Percentiles rank a stretch among this genome's conserved stretches.
Conservation (phyloP, 2,888 invertebrate genomes). For the Drosophila yooni region DNA sequence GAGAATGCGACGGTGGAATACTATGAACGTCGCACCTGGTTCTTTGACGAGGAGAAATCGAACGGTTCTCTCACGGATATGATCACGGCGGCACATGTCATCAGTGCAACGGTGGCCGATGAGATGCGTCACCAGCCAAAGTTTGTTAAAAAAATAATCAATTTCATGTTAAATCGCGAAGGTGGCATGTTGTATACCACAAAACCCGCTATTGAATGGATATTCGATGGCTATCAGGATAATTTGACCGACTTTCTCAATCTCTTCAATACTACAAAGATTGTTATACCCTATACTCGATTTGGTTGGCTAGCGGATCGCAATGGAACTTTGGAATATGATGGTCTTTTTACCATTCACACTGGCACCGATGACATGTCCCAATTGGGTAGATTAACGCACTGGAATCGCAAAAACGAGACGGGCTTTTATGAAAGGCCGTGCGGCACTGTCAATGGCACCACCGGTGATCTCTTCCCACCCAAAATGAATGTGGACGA, state of each 20-base stretch:
- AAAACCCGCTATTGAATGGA: slow-evolving; percentile 88
- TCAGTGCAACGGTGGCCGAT: slow-evolving; percentile 89
- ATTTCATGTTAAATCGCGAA: slow-evolving; percentile 86
- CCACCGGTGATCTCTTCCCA: slow-evolving; percentile 93
- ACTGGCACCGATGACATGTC: slow-evolving; percentile 89
- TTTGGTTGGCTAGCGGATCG: slow-evolving; percentile 95
- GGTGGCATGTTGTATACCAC: slow-evolving; percentile 86
- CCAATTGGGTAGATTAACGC: slow-evolving; percentile 88
- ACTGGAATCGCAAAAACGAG: slow-evolving; percentile 88
- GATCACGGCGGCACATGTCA: slow-evolving; percentile 91
- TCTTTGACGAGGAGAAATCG: slow-evolving; percentile 89
- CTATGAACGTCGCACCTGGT: slow-evolving; percentile 90
- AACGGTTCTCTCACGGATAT: slow-evolving; percentile 89
- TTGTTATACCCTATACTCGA: slow-evolving; percentile 89
- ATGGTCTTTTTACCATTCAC: slow-evolving; percentile 91
- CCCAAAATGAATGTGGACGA: slow-evolving; percentile 86
- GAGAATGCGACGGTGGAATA: slow-evolving; percentile 91
- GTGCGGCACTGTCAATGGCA: slow-evolving; percentile 90
- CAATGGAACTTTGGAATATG: slow-evolving; percentile 89
- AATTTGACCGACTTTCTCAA: slow-evolving; percentile 87
- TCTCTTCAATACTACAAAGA: slow-evolving; percentile 85
- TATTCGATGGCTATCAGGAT: slow-evolving; percentile 94
- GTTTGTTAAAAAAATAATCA: slow-evolving; percentile 85
- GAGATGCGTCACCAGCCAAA: slow-evolving; percentile 86
- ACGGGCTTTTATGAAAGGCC: slow-evolving; percentile 87